These are phyloP conservation scores for Drosophila sturtevanti DNA, from an alignment of 1,140 invertebrate genomes.

Conservation along the genomic window DNA sequence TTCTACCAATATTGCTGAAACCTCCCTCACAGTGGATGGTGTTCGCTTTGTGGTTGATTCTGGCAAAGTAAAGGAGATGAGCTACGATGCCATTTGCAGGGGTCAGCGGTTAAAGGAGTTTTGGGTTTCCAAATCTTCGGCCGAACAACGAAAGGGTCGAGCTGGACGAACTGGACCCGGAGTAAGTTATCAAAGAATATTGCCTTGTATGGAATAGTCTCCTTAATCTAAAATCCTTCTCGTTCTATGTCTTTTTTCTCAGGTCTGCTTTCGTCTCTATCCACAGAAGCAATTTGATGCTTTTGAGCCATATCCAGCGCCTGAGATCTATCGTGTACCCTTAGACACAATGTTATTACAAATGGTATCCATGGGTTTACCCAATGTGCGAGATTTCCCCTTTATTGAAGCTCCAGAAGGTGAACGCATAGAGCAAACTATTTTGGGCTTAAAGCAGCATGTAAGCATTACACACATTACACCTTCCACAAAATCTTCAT, in stretches of 20 bases:
- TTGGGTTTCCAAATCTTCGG: slow-evolving; percentile 98
- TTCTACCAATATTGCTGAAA: slow-evolving; percentile 99
- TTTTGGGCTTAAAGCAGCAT: slow-evolving; percentile 94
- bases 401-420: slow-evolving; percentile 95
- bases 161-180: slow-evolving; percentile 90
- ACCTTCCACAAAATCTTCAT: neutral
- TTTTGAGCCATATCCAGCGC: slow-evolving; percentile 92
- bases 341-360: slow-evolving; percentile 96
- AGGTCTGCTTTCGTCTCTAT: slow-evolving; percentile 91
- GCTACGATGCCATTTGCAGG: slow-evolving; percentile 93
- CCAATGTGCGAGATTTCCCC: slow-evolving; percentile 95
- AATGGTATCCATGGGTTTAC: slow-evolving; percentile 97
- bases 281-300: slow-evolving; percentile 87
- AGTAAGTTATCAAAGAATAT: slow-evolving; percentile 37
- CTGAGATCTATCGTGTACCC: slow-evolving; percentile 96
- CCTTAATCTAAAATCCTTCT: neutral
- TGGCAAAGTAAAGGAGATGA: slow-evolving; percentile 98
- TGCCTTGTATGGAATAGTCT: neutral
- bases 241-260: neutral
- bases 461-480: slow-evolving; percentile 83
- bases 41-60: slow-evolving; percentile 99
- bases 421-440: slow-evolving; percentile 93
- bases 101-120: slow-evolving; percentile 96
- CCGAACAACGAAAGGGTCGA: slow-evolving; percentile 97
- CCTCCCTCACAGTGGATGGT: slow-evolving; percentile 99